Evolutionary conservation across 1,140 invertebrate species (phyloP), one percentile per base, ranked within the genome.

Genomic region (Charaxes varanes): DNA sequence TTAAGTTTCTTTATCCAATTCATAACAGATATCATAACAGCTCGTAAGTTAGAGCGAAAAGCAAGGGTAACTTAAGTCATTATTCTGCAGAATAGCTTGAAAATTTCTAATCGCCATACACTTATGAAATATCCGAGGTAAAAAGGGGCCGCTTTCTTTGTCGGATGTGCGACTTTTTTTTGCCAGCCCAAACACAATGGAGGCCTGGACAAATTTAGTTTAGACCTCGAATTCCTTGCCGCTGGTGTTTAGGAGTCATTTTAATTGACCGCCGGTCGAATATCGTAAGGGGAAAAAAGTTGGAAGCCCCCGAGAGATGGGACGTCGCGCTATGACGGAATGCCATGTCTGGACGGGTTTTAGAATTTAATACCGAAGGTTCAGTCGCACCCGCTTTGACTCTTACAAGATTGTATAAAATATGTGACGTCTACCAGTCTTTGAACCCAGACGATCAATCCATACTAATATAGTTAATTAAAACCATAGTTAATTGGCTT

Each of bases 171-270:
- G 16, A 6, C 27, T 17, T 16, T 60, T 74, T 73, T 74, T 74
- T 67, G 47, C 23, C 7, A n/a, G 3, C 2, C 6, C 30, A 50
- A 65, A 67, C 53, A 74, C 70, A 74, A 74, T 74, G 61, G 70
- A n/a, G 15, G 1, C 42, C 12, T 23, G 56, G 62, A 70, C 70
- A 71, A 74, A 71, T 71, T 74, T 62, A 56, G 66, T 35, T 33
- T 33, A 43, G 58, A 47, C 48, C 21, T 47, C 13, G 53, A 50
- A 74, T 74, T 74, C 70, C 53, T 41, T 17, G 24, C 28, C 36
- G 13, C 30, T 74, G 70, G 70, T 74, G 70, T 74, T 70, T 69
- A 66, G 49, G 41, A 74, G 54, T 66, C 60, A 74, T 71, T 74
- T 74, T 74, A 71, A 71, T 74, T 74, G 67, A 74, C 66, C 57